Conservation (phyloP, 2,113 vertebrate genomes). For the Ammodramus savannarum region DNA sequence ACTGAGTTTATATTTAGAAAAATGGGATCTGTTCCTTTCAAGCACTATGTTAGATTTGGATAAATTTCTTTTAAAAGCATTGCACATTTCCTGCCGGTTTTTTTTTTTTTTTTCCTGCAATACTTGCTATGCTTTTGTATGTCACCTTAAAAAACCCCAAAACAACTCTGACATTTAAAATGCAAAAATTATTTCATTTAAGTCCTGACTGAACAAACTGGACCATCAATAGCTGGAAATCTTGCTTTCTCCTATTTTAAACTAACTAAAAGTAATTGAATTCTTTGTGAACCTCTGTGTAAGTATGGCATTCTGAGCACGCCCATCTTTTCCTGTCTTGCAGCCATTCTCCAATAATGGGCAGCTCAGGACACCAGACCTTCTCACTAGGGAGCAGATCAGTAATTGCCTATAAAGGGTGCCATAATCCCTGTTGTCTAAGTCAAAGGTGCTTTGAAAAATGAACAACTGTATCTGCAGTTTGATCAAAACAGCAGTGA, state of each 20-base stretch:
- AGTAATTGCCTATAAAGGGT: neutral
- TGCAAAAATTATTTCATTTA: neutral
- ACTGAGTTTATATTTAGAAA: constrained; percentile 31
- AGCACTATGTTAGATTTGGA: neutral
- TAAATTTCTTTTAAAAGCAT: neutral
- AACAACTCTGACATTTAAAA: neutral
- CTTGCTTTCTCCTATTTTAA: neutral
- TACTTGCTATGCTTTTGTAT: neutral
- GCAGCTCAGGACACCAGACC: neutral
- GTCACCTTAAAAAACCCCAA: neutral
- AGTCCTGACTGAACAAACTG: neutral
- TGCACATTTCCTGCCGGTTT: neutral
- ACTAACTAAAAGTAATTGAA: neutral
- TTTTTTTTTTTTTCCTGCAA: neutral
- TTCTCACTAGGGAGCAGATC: neutral
- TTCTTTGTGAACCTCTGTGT: neutral
- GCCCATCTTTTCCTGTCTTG: neutral
- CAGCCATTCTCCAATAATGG: neutral
- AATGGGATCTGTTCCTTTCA: neutral
- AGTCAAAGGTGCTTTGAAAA: neutral
- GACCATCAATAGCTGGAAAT: neutral
- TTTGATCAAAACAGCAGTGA: neutral
- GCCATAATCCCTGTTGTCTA: neutral
- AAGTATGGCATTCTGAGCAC: neutral
- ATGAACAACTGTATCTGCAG: neutral